Evolutionary conservation across 2,888 invertebrate genomes (phyloP).

Genomic region (Nycteola revayana): DNA sequence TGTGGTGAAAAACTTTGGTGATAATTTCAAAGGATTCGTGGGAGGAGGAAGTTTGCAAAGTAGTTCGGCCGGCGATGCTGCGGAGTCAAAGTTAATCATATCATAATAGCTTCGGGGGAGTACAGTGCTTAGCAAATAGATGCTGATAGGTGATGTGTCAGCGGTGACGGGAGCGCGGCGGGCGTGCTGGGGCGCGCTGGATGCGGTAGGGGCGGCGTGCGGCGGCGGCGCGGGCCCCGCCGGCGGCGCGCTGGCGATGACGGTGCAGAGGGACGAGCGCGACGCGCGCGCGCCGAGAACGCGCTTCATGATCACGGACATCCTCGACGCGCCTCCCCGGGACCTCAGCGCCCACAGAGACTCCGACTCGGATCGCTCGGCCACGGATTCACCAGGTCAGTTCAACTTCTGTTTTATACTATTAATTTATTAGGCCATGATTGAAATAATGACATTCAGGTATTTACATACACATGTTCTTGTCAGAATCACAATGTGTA

Average conservation of each 20-base stretch:
- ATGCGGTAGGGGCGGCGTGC: slow-evolving; percentile 60
- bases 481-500: no score
- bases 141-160: slow-evolving; percentile 1
- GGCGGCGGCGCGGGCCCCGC: slow-evolving; percentile 64
- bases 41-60: neutral
- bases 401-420: no score
- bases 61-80: neutral
- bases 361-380: slow-evolving; percentile 80
- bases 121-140: neutral
- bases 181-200: slow-evolving; percentile 63
- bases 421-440: no score
- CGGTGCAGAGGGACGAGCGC: slow-evolving; percentile 86
- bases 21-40: neutral
- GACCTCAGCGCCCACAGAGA: slow-evolving; percentile 82
- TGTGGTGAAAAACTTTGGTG: neutral
- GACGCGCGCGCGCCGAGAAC: slow-evolving; percentile 88
- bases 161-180: slow-evolving; percentile 50
- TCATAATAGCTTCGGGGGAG: neutral
- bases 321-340: slow-evolving; percentile 83
- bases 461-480: no score
- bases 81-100: neutral
- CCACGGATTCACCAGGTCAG: slow-evolving; percentile 79
- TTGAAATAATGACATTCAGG: no score
- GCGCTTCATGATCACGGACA: slow-evolving; percentile 95
- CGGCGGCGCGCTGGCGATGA: slow-evolving; percentile 81